phyloP scores from a whole-genome alignment of 2,113 vertebrate genomes.

The Grammomys surdaster region DNA sequence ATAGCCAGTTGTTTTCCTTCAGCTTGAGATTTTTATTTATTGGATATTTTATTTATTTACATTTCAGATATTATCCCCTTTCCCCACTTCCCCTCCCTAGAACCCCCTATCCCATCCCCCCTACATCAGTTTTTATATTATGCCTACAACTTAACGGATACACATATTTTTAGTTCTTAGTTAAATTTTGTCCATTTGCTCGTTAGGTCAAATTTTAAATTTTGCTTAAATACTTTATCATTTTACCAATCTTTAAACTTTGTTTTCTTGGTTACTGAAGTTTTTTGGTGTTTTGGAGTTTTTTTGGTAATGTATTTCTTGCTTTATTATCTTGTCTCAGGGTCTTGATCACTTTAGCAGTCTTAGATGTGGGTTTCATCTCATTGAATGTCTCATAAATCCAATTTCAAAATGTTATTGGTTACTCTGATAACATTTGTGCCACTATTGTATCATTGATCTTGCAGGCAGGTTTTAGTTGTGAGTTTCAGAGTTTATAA shows the following conservation, averaged over 20 bases:
- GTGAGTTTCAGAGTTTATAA: neutral
- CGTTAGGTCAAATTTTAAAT: neutral
- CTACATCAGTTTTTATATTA: neutral
- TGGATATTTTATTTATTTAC: too few relatives aligned
- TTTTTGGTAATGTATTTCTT: neutral
- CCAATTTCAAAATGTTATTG: neutral
- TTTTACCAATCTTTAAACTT: neutral
- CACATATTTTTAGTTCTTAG: neutral
- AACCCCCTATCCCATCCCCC: too few relatives aligned
- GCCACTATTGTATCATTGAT: neutral
- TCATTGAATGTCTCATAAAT: neutral
- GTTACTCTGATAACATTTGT: neutral
- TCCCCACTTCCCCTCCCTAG: too few relatives aligned
- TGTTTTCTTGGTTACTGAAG: neutral
- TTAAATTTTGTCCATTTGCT: neutral
- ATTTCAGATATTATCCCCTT: too few relatives aligned
- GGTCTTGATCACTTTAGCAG: neutral
- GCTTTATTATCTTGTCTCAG: neutral
- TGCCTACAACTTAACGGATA: slow-evolving; percentile 2
- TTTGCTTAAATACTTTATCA: neutral
- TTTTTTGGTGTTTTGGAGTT: neutral
- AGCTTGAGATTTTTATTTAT: too few relatives aligned
- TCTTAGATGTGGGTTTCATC: neutral
- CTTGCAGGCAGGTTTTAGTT: neutral
- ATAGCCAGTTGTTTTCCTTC: neutral